Evolutionary conservation across 2,113 vertebrate genomes (phyloP).

Genomic region (Dolichotis patagonum): DNA sequence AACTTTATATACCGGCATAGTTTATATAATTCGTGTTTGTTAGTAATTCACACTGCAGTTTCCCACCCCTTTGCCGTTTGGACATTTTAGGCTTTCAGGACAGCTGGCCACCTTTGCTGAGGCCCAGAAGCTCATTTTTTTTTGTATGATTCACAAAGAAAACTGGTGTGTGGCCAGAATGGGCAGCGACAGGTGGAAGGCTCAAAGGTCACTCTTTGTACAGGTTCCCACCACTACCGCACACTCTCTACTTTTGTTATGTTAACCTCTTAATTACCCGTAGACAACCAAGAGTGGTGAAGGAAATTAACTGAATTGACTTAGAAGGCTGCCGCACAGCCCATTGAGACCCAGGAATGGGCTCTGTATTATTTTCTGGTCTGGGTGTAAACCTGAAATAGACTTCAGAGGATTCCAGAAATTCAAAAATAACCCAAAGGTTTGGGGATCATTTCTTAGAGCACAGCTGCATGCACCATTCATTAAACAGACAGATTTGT

Average conservation of each 20-base stretch:
- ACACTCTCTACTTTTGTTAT: constrained; percentile 70
- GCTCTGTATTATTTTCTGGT: constrained; percentile 60
- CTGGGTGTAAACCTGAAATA: constrained; percentile 69
- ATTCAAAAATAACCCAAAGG: constrained; percentile 70
- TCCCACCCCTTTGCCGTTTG: constrained; percentile 38
- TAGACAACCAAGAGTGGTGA: constrained; percentile 30
- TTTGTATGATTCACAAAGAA: constrained; percentile 73
- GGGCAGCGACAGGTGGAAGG: constrained; percentile 73
- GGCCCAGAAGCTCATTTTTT: constrained; percentile 32
- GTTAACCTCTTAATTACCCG: constrained; percentile 70
- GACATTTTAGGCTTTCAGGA: constrained; percentile 73
- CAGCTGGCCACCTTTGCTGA: constrained; percentile 74
- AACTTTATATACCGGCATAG: constrained; percentile 37
- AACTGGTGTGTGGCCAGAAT: constrained; percentile 73
- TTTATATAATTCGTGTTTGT: constrained; percentile 57
- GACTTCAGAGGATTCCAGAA: constrained; percentile 76
- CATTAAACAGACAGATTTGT: constrained; percentile 63
- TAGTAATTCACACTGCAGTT: constrained; percentile 26
- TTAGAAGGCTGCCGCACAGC: constrained; percentile 48
- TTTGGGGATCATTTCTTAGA: constrained; percentile 58
- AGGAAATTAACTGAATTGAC: constrained; percentile 58
- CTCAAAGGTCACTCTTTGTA: constrained; percentile 74
- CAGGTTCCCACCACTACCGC: constrained; percentile 51
- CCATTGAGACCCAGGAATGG: constrained; percentile 22
- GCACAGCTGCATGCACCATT: constrained; percentile 69